Conservation (phyloP, 2,888 invertebrate species). For the Platycheirus rosarum region DNA sequence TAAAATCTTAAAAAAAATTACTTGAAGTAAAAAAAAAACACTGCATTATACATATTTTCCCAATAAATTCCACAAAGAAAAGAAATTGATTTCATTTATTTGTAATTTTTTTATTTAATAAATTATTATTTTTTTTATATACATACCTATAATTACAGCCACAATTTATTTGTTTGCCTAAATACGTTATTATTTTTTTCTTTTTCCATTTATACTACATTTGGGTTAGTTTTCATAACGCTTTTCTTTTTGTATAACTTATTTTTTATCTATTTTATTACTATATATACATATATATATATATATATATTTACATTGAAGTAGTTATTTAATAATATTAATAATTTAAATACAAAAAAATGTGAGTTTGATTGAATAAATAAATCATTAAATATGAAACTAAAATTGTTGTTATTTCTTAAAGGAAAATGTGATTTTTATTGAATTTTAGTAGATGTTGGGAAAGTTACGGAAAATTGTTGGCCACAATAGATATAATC, state of each 20-base stretch:
- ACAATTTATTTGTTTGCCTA: conserved; percentile 62
- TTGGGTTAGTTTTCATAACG: conserved; percentile 71
- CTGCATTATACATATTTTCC: conserved; percentile 34
- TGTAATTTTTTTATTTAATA: conserved; percentile 71
- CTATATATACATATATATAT: no score
- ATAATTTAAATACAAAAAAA: conserved; percentile 68
- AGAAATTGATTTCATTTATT: conserved; percentile 57
- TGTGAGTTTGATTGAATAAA: conserved; percentile 74
- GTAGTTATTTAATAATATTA: conserved; percentile 73
- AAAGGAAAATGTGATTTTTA: neutral
- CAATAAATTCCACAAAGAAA: conserved; percentile 42
- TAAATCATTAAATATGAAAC: conserved; percentile 70
- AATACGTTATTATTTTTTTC: conserved; percentile 58
- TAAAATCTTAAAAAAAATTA: neutral
- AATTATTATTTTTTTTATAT: conserved; percentile 67
- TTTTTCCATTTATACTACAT: conserved; percentile 63
- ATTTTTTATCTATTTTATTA: conserved; percentile 73
- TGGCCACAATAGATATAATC: no score
- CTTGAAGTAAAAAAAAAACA: neutral
- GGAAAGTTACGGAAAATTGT: no score
- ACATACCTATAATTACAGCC: conserved; percentile 30
- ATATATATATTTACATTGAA: conserved; percentile 72
- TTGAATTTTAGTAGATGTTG: neutral
- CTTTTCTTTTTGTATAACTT: conserved; percentile 74
- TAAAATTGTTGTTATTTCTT: no score